phyloP scores from a whole-genome alignment of 2,888 invertebrate species.

The Thereva unica region DNA sequence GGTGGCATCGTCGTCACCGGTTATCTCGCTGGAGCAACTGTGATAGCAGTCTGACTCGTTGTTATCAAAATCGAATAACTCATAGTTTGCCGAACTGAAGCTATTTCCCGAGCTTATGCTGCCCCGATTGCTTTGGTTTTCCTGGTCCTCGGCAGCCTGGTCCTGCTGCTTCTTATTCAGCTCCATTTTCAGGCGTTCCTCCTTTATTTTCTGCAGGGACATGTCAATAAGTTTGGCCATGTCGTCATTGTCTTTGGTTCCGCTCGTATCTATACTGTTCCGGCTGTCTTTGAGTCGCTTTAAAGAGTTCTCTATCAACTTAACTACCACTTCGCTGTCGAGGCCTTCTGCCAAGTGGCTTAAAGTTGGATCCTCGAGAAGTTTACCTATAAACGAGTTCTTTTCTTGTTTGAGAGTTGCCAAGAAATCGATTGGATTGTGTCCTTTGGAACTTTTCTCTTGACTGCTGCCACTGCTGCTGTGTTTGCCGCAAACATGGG shows the following conservation, averaged over 20 bases:
- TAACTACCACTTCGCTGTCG: conserved; percentile 66
- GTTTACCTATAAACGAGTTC: conserved; percentile 52
- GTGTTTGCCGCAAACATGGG: conserved; percentile 73
- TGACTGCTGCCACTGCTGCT: background rate
- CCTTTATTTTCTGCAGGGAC: conserved; percentile 56
- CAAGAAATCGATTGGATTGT: background rate
- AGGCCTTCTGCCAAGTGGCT: conserved; percentile 66
- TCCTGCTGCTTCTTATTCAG: conserved; percentile 53
- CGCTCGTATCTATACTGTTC: conserved; percentile 52
- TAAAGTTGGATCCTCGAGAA: conserved; percentile 68
- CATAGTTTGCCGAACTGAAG: conserved; percentile 73
- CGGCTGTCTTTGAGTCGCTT: conserved; percentile 62
- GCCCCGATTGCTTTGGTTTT: conserved; percentile 61
- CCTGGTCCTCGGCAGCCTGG: conserved; percentile 56
- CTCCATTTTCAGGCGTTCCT: conserved; percentile 51
- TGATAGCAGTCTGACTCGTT: conserved; percentile 71
- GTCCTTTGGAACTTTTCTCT: conserved; percentile 8
- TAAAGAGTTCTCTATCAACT: conserved; percentile 69
- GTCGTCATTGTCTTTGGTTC: conserved; percentile 58
- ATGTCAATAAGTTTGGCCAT: conserved; percentile 58
- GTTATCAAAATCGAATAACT: conserved; percentile 73
- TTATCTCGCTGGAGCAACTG: conserved; percentile 68
- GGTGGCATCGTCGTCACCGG: conserved; percentile 68
- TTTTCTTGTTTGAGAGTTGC: conserved; percentile 50
- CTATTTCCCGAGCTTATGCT: conserved; percentile 61